Conservation (phyloP, 2,888 invertebrate genomes). For the Trichogramma evanescens region DNA sequence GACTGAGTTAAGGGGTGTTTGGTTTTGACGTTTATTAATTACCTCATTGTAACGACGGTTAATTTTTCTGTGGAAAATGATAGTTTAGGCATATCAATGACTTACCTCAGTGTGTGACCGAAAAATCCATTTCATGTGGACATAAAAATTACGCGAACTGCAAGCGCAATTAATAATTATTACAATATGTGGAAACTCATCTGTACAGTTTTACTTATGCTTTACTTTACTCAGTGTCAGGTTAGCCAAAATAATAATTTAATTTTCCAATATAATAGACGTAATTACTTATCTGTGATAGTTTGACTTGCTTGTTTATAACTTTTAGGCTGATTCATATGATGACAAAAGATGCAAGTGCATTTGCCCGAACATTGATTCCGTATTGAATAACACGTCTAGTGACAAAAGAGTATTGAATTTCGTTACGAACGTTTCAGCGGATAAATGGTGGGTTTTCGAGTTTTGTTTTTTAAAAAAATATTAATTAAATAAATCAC, state of each 20-base stretch:
- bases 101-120: too few relatives aligned
- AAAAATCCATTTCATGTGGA: neutral
- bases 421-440: constrained; percentile 73
- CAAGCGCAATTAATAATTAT: neutral
- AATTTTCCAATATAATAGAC: neutral
- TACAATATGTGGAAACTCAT: constrained; percentile 17
- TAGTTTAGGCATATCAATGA: too few relatives aligned
- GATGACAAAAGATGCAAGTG: constrained; percentile 83
- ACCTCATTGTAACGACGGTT: too few relatives aligned
- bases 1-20: too few relatives aligned
- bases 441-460: constrained; percentile 65
- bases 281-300: neutral
- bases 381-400: constrained; percentile 61
- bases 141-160: neutral
- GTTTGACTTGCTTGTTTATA: neutral
- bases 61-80: too few relatives aligned
- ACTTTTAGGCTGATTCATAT: constrained; percentile 61
- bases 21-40: too few relatives aligned
- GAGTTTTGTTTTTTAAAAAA: constrained; percentile 10
- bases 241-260: constrained; percentile 4
- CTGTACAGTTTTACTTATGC: constrained; percentile 7
- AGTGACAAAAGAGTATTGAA: constrained; percentile 44
- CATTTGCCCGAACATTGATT: constrained; percentile 68
- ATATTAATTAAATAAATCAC: neutral
- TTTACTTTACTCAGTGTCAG: constrained; percentile 16